Base-by-base conservation (phyloP, 2,888 invertebrate genomes). In the Drosophila kanekoi region DNA sequence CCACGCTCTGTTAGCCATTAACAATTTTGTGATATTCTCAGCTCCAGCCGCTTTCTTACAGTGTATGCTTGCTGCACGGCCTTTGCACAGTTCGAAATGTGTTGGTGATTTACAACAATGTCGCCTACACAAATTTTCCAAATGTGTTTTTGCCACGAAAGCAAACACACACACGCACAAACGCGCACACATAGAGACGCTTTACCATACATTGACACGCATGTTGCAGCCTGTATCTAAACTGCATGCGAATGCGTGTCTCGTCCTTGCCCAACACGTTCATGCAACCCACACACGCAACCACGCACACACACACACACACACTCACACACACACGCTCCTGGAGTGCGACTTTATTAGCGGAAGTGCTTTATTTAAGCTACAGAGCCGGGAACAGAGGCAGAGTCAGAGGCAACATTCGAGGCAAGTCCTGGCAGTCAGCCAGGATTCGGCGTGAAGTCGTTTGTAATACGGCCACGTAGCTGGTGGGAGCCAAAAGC, bases 351-450 rank as follows among this genome's bases (percentile, higher is more conserved):
- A 89, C 87, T 87, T 82, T 87, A 87, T 89, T 87, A 87, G 87
- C 87, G 87, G 87, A 87, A 87, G 87, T 89, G 87, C 87, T 87
- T 87, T 87, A 87, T 87, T 87, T 87, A 87, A 89, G 89, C 89
- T 77, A 75, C 77, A 73, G 70, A 68, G 79, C 73, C 65, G 47
- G 59, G 44, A 63, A 57, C 47, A 52, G 6, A 49, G 23, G 51
- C 57, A 37, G 63, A 47, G 41, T 8, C 51, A 52, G 35, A 28
- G 41, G 18, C 37, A 14, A 20, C 20, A 49, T 44, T 28, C 51
- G 44, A 44, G 61, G 59, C 62, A 74, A 62, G 70, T 65, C 66
- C 74, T 74, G 72, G 77, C 74, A 75, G 56, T 59, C 75, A 71
- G 71, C 71, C 71, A 73, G 78, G 63, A 78, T 71, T 74, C 70